phyloP scores from a whole-genome alignment of 2,113 vertebrate species.

The Eptesicus fuscus region DNA sequence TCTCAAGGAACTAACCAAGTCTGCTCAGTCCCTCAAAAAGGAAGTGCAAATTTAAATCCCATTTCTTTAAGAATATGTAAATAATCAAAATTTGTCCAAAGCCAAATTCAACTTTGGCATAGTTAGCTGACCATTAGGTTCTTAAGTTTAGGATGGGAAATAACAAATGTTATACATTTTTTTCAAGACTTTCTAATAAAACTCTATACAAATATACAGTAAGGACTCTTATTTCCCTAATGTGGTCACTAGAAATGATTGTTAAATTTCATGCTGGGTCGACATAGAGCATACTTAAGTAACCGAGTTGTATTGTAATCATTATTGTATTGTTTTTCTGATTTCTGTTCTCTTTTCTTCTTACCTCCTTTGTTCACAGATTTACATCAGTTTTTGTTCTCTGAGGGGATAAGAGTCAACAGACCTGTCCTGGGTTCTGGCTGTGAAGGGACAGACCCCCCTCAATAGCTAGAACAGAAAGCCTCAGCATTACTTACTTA shows the following conservation, averaged over 20 bases:
- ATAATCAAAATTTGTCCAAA: neutral
- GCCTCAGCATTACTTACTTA: neutral
- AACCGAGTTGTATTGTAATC: too few species aligned
- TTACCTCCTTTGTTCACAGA: neutral
- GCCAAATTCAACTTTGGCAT: neutral
- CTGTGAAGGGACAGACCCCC: neutral
- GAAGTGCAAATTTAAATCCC: too few species aligned
- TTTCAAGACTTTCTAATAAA: neutral
- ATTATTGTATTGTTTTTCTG: neutral
- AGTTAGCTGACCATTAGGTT: neutral
- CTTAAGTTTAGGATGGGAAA: neutral
- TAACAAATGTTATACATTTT: neutral
- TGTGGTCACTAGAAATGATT: neutral
- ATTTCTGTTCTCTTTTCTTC: neutral
- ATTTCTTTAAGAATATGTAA: neutral
- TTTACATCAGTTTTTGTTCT: too few species aligned
- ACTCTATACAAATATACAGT: neutral
- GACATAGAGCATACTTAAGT: neutral
- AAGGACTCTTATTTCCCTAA: neutral
- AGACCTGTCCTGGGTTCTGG: too few species aligned
- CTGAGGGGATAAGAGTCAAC: neutral
- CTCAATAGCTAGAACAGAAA: neutral
- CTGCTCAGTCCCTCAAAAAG: neutral
- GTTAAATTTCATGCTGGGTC: neutral
- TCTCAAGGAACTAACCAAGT: accelerated